A percentile compares a stretch with the other conserved stretches of the same genome.
phyloP scores from a whole-genome alignment of 1,140 invertebrate genomes.

The Cydia splendana region DNA sequence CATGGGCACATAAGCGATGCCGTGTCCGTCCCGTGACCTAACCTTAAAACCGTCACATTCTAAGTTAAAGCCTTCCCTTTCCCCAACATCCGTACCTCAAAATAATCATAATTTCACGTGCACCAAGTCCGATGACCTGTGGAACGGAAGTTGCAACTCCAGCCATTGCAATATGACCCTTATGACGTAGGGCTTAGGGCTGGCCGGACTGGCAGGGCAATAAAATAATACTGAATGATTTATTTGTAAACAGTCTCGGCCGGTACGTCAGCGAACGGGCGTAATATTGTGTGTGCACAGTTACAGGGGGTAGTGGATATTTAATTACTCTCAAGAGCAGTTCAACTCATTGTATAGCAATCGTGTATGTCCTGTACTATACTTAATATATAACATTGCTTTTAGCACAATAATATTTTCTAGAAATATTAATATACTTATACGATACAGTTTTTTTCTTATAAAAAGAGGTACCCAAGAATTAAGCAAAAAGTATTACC shows the following conservation, averaged over 20 bases:
- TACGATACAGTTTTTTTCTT: no score
- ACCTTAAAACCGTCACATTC: background rate
- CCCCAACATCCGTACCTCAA: slow-evolving; percentile 39
- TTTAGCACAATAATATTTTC: no score
- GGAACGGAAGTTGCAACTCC: slow-evolving; percentile 15
- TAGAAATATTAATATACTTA: no score
- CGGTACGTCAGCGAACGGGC: slow-evolving; percentile 51
- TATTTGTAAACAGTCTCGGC: slow-evolving; percentile 69
- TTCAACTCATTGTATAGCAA: no score
- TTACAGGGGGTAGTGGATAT: slow-evolving; percentile 27
- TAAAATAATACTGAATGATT: slow-evolving; percentile 72
- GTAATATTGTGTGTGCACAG: slow-evolving; percentile 54
- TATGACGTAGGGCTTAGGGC: background rate
- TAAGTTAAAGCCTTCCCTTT: slow-evolving; percentile 33
- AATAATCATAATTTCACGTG: slow-evolving; percentile 40
- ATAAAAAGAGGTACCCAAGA: no score
- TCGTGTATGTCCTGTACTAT: no score
- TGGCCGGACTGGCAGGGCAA: slow-evolving; percentile 49
- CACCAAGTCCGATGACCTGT: slow-evolving; percentile 36
- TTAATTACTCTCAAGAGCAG: background rate
- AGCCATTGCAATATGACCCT: background rate
- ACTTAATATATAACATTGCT: no score
- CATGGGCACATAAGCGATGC: no score
- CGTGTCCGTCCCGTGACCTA: background rate
- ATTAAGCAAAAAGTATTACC: no score